Conservation (phyloP, 2,113 vertebrate species). For the Syngnathus scovelli region DNA sequence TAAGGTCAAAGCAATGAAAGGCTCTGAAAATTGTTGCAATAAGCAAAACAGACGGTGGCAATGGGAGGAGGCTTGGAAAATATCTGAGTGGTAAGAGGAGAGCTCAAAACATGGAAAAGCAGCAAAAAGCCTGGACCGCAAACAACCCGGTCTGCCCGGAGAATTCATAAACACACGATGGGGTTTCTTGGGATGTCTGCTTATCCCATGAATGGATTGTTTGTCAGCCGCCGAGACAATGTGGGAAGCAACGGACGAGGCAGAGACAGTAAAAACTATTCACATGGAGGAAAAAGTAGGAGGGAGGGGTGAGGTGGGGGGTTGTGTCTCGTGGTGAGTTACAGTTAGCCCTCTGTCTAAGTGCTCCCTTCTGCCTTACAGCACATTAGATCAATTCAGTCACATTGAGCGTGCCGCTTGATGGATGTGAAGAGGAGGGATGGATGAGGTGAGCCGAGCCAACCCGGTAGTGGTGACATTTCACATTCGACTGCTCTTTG, state of each 20-base stretch:
- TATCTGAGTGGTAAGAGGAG: slow-evolving; percentile 14
- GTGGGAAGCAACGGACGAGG: slow-evolving; percentile 24
- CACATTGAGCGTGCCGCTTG: not conserved
- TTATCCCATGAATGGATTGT: slow-evolving; percentile 46
- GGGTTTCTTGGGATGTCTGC: slow-evolving; percentile 52
- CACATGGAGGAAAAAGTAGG: not conserved
- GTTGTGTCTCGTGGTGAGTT: not conserved
- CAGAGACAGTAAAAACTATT: slow-evolving; percentile 17
- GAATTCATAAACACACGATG: slow-evolving; percentile 64
- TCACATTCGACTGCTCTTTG: too few species aligned
- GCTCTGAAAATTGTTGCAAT: not conserved
- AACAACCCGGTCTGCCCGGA: slow-evolving; percentile 42
- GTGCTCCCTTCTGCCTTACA: not conserved
- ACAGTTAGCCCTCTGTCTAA: slow-evolving; percentile 6
- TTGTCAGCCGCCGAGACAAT: slow-evolving; percentile 41
- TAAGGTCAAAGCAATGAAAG: not conserved
- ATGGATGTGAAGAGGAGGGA: not conserved
- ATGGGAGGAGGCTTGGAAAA: slow-evolving; percentile 30
- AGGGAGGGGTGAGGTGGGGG: not conserved
- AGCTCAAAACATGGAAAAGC: slow-evolving; percentile 33
- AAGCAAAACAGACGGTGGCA: slow-evolving; percentile 2
- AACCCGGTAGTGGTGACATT: too few species aligned
- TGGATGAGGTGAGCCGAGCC: not conserved
- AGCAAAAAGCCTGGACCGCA: slow-evolving; percentile 38
- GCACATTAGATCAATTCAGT: slow-evolving; percentile 1